These are phyloP conservation scores for Tympanuchus pallidicinctus DNA, from an alignment of 2,113 vertebrate genomes.

Conservation along the genomic window DNA sequence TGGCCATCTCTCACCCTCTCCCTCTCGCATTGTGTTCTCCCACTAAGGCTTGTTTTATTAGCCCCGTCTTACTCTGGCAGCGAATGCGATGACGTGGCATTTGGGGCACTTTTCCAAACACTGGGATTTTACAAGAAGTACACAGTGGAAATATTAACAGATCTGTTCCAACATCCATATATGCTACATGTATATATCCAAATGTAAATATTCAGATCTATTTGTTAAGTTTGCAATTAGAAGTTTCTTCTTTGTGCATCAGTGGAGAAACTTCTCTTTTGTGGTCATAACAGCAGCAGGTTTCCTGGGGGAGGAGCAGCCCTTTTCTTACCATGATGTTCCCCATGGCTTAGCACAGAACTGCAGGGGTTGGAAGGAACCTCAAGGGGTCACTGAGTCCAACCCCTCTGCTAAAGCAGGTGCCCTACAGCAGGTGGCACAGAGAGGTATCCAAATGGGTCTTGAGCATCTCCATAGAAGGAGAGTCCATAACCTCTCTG, in stretches of 20 bases:
- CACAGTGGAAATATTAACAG: slow-evolving; percentile 72
- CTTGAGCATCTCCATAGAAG: too few relatives aligned
- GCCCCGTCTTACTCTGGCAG: slow-evolving; percentile 49
- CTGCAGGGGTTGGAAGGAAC: too few relatives aligned
- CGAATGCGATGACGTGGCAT: neutral
- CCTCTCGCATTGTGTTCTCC: neutral
- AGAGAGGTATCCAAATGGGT: too few relatives aligned
- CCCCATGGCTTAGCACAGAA: neutral
- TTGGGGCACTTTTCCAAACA: slow-evolving; percentile 35
- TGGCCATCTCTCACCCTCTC: neutral
- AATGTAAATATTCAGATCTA: slow-evolving; percentile 39
- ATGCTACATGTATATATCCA: neutral
- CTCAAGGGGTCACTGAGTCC: too few relatives aligned
- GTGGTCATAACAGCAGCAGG: slow-evolving; percentile 1
- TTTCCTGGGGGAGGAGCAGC: neutral
- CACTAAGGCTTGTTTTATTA: slow-evolving; percentile 39
- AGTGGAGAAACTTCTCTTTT: slow-evolving; percentile 30
- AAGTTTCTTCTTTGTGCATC: neutral
- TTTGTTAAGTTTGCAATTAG: neutral
- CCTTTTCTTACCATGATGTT: neutral
- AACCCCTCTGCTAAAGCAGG: too few relatives aligned
- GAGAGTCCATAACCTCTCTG: too few relatives aligned
- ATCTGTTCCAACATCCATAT: slow-evolving; percentile 57
- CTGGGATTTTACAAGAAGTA: slow-evolving; percentile 57
- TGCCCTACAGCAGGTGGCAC: too few relatives aligned